phyloP scores from a whole-genome alignment of 1,140 invertebrate species.

The Atta cephalotes region DNA sequence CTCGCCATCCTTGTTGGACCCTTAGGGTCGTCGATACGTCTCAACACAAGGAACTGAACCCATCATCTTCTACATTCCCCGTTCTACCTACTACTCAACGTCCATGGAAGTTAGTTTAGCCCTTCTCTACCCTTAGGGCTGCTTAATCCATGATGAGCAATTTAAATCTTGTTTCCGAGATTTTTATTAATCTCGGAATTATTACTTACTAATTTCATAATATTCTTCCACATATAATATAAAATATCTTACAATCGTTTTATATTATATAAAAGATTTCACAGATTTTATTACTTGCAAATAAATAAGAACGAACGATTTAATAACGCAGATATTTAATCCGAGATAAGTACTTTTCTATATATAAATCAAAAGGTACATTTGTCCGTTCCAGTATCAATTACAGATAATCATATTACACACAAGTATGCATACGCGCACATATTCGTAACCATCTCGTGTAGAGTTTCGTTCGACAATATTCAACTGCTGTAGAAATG shows the following conservation, averaged over 20 bases:
- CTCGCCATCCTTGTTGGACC: not conserved
- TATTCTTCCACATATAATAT: not conserved
- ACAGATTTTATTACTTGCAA: not conserved
- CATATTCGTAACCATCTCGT: not conserved
- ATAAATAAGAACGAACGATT: not conserved
- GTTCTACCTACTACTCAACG: not conserved
- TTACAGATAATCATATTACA: not conserved
- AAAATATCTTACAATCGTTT: not conserved
- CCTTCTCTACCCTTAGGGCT: conserved; percentile 3
- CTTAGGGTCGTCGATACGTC: conserved; percentile 15
- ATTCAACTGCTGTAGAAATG: conserved; percentile 42
- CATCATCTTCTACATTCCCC: not conserved
- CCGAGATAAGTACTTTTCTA: not conserved
- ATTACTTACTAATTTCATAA: not conserved
- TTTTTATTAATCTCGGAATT: conserved; percentile 24
- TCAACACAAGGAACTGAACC: not conserved
- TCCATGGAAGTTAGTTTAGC: conserved; percentile 32
- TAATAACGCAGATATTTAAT: not conserved
- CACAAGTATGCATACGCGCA: not conserved
- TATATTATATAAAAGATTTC: not conserved
- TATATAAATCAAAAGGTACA: not conserved
- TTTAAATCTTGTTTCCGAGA: conserved; percentile 30
- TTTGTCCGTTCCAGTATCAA: not conserved
- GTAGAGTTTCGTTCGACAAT: not conserved
- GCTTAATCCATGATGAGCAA: conserved; percentile 43